phyloP scores from a whole-genome alignment of 2,888 invertebrate species.

The Ypsolopha scabrella region DNA sequence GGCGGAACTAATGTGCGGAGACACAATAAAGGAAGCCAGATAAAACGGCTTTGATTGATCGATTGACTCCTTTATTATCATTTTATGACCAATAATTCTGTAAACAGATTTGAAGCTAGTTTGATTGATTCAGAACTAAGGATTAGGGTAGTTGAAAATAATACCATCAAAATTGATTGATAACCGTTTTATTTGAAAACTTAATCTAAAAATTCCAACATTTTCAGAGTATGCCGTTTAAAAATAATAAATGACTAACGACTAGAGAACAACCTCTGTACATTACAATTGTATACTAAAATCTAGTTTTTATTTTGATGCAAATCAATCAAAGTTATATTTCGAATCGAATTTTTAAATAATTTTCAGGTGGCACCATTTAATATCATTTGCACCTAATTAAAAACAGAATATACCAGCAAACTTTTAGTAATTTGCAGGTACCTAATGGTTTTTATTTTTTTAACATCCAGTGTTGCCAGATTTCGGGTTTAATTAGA shows the following conservation, averaged over 20 bases:
- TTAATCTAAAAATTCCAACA: constrained; percentile 51
- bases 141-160: constrained; percentile 6
- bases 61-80: no score
- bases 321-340: background rate
- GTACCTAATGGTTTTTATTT: no score
- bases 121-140: background rate
- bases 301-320: background rate
- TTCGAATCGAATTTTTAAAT: background rate
- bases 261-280: constrained; percentile 60
- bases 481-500: no score
- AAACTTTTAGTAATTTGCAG: no score
- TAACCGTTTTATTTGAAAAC: constrained; percentile 61
- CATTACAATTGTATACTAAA: constrained; percentile 17
- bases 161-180: constrained; percentile 21
- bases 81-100: no score
- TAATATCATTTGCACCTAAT: background rate
- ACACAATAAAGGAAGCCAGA: no score
- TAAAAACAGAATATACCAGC: background rate
- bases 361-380: background rate
- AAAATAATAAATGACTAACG: constrained; percentile 57
- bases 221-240: constrained; percentile 33
- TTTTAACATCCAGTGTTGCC: no score
- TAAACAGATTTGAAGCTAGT: background rate
- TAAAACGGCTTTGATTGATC: no score
- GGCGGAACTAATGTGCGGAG: no score